phyloP scores from a whole-genome alignment of 2,888 invertebrate genomes.

The Ashinkailepas kermadecensis region DNA sequence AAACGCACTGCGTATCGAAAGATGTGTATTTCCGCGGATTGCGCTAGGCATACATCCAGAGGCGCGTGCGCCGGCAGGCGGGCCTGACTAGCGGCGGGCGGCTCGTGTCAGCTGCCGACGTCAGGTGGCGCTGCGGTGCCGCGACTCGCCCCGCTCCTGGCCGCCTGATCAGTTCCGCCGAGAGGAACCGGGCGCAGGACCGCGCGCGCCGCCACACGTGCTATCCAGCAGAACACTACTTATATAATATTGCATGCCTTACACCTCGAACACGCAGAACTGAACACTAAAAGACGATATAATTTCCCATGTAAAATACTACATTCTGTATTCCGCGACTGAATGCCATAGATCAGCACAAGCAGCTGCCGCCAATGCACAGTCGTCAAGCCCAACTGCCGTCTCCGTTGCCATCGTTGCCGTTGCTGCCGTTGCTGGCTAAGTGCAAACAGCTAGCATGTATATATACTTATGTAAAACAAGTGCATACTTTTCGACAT shows the following conservation, averaged over 20 bases:
- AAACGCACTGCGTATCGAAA: neutral
- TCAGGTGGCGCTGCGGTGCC: neutral
- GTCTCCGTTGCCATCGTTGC: neutral
- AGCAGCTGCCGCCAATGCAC: constrained; percentile 12
- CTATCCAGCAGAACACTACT: constrained; percentile 7
- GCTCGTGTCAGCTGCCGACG: neutral
- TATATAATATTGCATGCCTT: constrained; percentile 5
- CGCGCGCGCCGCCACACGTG: neutral
- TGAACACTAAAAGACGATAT: constrained; percentile 16
- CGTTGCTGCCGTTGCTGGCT: neutral
- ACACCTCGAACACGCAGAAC: constrained; percentile 11
- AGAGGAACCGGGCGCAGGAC: constrained; percentile 10
- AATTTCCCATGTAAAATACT: constrained; percentile 22
- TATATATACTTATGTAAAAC: constrained; percentile 1
- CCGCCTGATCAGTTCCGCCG: neutral
- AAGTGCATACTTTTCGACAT: neutral
- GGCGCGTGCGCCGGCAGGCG: neutral
- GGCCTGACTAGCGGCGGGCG: neutral
- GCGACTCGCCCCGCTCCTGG: neutral
- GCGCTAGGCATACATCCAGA: constrained; percentile 8
- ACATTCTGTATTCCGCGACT: neutral
- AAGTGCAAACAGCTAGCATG: neutral
- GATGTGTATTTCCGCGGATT: neutral
- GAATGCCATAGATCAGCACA: constrained; percentile 11
- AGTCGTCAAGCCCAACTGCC: neutral